Conservation (phyloP, 1,140 invertebrate species). For the Diachasmimorpha longicaudata region DNA sequence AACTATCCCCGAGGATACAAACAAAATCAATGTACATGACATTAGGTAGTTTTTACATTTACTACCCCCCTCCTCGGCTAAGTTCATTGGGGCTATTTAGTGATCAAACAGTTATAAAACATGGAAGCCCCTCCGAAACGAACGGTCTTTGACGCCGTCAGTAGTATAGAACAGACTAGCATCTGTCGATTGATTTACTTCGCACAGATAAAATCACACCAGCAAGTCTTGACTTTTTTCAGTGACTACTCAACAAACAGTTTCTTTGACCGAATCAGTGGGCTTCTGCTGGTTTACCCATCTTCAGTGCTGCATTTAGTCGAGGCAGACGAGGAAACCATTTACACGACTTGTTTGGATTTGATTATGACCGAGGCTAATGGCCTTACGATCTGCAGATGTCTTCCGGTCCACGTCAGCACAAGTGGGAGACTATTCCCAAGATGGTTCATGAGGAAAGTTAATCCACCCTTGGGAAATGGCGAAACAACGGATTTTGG, state of each 20-base stretch:
- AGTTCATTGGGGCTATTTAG: too few relatives aligned
- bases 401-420: constrained; percentile 20
- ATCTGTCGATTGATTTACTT: constrained; percentile 22
- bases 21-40: too few relatives aligned
- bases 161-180: background rate
- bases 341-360: constrained; percentile 21
- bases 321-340: constrained; percentile 24
- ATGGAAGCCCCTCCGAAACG: constrained; percentile 23
- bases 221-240: constrained; percentile 18
- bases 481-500: background rate
- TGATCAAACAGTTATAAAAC: constrained; percentile 19
- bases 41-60: too few relatives aligned
- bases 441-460: constrained; percentile 22
- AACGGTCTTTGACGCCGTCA: constrained; percentile 12
- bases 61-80: too few relatives aligned
- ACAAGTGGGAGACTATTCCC: constrained; percentile 20
- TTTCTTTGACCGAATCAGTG: constrained; percentile 21
- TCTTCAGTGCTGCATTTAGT: constrained; percentile 21
- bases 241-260: background rate
- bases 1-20: too few relatives aligned
- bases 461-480: background rate
- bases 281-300: constrained; percentile 26
- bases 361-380: constrained; percentile 2
- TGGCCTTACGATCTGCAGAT: constrained; percentile 11
- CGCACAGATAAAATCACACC: background rate